Conservation (phyloP, 2,113 vertebrate species). For the Mesitornis unicolor region DNA sequence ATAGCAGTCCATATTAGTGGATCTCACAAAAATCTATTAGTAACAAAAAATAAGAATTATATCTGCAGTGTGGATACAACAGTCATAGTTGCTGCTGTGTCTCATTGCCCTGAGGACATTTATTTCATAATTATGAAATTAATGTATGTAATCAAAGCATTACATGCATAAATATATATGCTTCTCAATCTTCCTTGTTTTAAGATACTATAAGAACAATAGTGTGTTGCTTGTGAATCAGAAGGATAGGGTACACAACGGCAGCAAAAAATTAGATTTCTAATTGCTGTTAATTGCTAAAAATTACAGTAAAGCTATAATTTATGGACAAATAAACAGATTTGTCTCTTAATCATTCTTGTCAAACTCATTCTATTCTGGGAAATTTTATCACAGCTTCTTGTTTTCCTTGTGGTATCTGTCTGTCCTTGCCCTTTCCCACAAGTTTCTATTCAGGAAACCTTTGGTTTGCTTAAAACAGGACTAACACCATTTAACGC, state of each 20-base stretch:
- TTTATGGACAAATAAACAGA: not conserved
- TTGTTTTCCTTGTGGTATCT: not conserved
- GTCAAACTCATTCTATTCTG: not conserved
- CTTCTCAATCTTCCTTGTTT: not conserved
- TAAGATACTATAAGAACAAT: not conserved
- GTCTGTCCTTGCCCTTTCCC: not conserved
- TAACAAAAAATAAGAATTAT: not conserved
- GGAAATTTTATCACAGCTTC: not conserved
- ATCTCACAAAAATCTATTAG: not conserved
- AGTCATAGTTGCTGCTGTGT: not conserved
- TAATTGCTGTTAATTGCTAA: not conserved
- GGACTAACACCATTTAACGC: not conserved
- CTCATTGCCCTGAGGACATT: not conserved
- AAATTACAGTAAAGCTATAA: not conserved
- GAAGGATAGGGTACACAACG: not conserved
- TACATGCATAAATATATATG: not conserved
- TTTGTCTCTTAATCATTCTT: not conserved
- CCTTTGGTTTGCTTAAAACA: not conserved
- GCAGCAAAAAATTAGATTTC: not conserved
- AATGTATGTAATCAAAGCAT: not conserved
- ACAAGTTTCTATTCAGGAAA: not conserved
- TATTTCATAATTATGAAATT: too few relatives aligned
- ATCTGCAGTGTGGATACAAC: not conserved
- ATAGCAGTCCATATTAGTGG: accelerated
- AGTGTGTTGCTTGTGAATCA: not conserved